Evolutionary conservation across 2,797 vertebrate species (phyloP), one percentile per base, ranked within the genome.

Genomic region (Melanitta fusca): DNA sequence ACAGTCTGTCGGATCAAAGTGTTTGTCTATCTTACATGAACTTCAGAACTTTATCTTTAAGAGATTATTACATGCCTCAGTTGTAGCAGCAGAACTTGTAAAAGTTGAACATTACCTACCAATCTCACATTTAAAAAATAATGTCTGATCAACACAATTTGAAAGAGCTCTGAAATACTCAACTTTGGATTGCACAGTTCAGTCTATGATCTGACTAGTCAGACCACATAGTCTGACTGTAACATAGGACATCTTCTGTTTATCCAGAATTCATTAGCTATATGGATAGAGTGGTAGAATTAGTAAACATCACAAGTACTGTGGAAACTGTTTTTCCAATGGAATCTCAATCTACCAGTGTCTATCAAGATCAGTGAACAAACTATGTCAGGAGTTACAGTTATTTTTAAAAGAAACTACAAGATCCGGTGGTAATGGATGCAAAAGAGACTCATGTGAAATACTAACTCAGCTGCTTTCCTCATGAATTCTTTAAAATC

Each of bases 401-500:
- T 25, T 72, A 17, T 17, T 62, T 89, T 65, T 6, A 66, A 70
- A 88, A 81, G 30, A 91, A 66, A 20, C 85, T 73, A 60, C 24
- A 91, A 68, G 45, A 89, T 9, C 8, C 13, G 27, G 15, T 61
- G 60, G 36, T 66, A 87, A 54, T 6, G 28, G 27, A 16, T 71
- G 22, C 10, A 80, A 72, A 54, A 86, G 20, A 89, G 6, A 68
- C 14, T 66, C 38, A 45, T 0, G 0, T 36, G 69, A 93, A 90
- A 60, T 65, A 87, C 15, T 90, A 80, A 60, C 13, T 70, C 49
- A 38, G 41, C 5, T 68, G 18, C 18, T 89, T 89, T 94, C 36
- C 11, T 64, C 7, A 24, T 39, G 17, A 24, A 85, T 89, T 66
- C 58, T 89, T 85, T 75, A 75, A 91, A 93, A 87, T 56, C 47